Conservation (phyloP, 2,113 vertebrate genomes). For the Cyanoderma ruficeps region DNA sequence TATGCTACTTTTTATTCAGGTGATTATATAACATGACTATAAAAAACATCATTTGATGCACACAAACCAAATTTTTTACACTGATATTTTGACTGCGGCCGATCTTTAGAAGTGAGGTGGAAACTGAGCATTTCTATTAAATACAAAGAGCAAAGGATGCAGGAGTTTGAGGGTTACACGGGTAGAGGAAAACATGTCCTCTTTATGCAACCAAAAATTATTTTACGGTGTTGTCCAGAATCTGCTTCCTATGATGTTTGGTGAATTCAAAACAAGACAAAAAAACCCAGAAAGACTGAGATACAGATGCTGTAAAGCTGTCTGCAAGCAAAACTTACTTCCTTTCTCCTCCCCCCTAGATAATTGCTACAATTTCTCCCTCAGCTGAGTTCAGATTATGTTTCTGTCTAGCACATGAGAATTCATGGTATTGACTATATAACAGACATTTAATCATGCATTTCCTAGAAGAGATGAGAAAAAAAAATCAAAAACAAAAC, state of each 20-base stretch:
- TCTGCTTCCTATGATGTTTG: slow-evolving; percentile 21
- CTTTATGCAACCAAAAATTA: slow-evolving; percentile 1
- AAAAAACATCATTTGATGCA: not conserved
- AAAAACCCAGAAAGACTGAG: not conserved
- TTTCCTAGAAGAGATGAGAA: not conserved
- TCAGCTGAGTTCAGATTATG: slow-evolving; percentile 55
- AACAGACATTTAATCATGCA: slow-evolving; percentile 28
- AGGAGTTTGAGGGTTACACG: not conserved
- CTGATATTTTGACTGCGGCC: slow-evolving; percentile 3
- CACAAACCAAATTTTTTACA: not conserved
- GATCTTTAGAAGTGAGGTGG: not conserved
- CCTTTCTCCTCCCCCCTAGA: slow-evolving; percentile 20
- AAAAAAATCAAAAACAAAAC: not conserved
- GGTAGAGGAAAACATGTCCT: not conserved
- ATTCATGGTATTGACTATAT: slow-evolving; percentile 20
- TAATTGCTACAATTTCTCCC: slow-evolving; percentile 63
- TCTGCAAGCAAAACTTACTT: slow-evolving; percentile 60
- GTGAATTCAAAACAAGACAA: slow-evolving; percentile 46
- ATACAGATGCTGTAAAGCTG: slow-evolving; percentile 53
- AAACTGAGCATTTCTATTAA: not conserved
- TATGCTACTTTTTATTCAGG: not conserved
- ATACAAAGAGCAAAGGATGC: not conserved
- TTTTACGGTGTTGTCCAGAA: slow-evolving; percentile 1
- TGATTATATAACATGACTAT: not conserved
- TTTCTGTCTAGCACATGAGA: slow-evolving; percentile 46